phyloP scores from a whole-genome alignment of 1,140 invertebrate genomes.

The Zaprionus capensis region DNA sequence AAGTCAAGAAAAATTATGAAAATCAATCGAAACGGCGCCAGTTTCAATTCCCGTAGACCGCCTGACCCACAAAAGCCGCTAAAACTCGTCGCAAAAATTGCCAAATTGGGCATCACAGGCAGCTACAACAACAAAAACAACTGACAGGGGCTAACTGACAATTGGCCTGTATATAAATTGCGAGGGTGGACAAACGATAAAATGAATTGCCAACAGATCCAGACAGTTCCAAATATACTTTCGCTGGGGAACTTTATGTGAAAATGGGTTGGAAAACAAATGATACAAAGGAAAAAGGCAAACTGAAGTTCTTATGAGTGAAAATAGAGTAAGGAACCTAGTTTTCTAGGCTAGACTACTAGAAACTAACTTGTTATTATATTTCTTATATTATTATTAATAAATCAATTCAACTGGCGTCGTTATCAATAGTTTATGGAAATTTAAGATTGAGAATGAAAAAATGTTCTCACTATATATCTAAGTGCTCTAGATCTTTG shows the following conservation, averaged over 20 bases:
- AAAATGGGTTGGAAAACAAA: neutral
- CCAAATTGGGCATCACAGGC: constrained; percentile 67
- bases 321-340: neutral
- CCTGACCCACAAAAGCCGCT: constrained; percentile 61
- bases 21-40: constrained; percentile 72
- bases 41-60: constrained; percentile 71
- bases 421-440: no score
- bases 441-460: no score
- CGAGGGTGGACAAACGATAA: constrained; percentile 28
- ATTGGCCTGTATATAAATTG: constrained; percentile 61
- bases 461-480: no score
- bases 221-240: neutral
- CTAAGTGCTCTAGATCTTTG: neutral
- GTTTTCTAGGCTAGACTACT: no score
- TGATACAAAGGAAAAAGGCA: neutral
- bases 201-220: neutral
- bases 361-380: neutral
- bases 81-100: constrained; percentile 48
- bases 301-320: neutral
- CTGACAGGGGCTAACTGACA: constrained; percentile 21
- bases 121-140: constrained; percentile 19
- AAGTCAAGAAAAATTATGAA: constrained; percentile 55
- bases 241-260: neutral
- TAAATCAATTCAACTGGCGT: no score
- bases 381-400: neutral